phyloP scores from a whole-genome alignment of 2,797 vertebrate species.

The Orientallactaga sibirica region DNA sequence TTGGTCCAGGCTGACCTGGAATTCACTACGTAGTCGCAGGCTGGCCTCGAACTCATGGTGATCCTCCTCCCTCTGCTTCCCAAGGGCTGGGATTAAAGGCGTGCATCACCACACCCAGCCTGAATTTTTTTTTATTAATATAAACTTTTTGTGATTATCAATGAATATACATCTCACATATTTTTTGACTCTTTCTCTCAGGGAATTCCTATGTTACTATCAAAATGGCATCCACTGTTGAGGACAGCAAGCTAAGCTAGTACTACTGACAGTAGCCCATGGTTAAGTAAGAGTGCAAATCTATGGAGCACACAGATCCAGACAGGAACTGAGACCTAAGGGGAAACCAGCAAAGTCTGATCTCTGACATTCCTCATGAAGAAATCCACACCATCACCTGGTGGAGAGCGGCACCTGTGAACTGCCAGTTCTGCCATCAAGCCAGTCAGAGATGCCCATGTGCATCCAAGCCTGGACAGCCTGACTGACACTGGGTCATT shows the following conservation, averaged over 20 bases:
- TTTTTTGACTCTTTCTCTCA: neutral
- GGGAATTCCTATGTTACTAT: neutral
- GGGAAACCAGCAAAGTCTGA: neutral
- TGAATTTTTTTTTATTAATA: neutral
- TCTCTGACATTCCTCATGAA: neutral
- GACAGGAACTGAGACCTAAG: neutral
- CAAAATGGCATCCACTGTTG: neutral
- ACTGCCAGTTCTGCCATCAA: neutral
- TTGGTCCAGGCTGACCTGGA: no score
- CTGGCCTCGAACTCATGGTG: no score
- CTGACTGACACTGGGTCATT: neutral
- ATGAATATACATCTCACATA: neutral
- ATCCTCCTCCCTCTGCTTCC: no score
- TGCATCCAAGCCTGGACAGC: neutral
- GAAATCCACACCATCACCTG: neutral
- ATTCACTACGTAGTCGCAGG: no score
- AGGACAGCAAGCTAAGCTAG: neutral
- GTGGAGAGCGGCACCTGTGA: neutral
- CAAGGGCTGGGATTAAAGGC: no score
- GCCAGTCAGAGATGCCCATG: neutral
- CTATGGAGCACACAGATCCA: neutral
- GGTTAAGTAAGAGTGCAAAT: neutral
- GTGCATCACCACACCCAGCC: no score
- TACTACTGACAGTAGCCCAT: neutral
- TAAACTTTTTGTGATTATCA: neutral